phyloP scores from a whole-genome alignment of 1,140 invertebrate genomes.

The Tyrophagus putrescentiae region DNA sequence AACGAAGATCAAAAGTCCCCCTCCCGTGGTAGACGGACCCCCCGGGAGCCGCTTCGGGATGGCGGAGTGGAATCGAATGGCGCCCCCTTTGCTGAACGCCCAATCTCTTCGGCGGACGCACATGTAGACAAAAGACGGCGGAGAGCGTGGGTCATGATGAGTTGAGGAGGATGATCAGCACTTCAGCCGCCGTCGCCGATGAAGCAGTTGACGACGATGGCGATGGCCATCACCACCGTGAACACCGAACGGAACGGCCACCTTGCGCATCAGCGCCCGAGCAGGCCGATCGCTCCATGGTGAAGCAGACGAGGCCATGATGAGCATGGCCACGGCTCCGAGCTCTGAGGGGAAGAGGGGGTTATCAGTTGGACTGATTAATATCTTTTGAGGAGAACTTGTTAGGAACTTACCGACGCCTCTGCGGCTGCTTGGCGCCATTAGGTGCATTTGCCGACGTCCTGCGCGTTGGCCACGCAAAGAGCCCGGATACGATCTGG shows the following conservation, averaged over 20 bases:
- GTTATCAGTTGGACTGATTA: neutral
- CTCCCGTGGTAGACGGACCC: neutral
- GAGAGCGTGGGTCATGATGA: slow-evolving; percentile 4
- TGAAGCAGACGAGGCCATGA: slow-evolving; percentile 13
- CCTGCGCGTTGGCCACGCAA: slow-evolving; percentile 16
- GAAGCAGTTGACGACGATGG: slow-evolving; percentile 16
- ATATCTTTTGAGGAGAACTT: neutral
- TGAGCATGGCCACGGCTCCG: slow-evolving; percentile 13
- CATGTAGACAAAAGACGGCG: slow-evolving; percentile 8
- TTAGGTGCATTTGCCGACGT: neutral
- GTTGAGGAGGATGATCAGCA: slow-evolving; percentile 17
- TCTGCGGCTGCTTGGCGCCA: neutral
- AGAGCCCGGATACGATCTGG: slow-evolving; percentile 9
- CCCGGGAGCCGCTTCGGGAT: slow-evolving; percentile 10
- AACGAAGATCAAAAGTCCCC: no score
- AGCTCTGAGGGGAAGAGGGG: neutral
- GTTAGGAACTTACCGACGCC: slow-evolving; percentile 10
- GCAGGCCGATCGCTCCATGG: slow-evolving; percentile 18
- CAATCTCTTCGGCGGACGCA: slow-evolving; percentile 15
- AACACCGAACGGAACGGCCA: slow-evolving; percentile 12
- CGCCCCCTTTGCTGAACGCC: slow-evolving; percentile 1
- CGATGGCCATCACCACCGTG: slow-evolving; percentile 13
- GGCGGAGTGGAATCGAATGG: slow-evolving; percentile 5
- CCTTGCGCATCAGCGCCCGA: slow-evolving; percentile 5
- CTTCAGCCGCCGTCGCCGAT: slow-evolving; percentile 14